Base-by-base conservation (phyloP, 2,888 invertebrate genomes). In the Drosophila colorata region DNA sequence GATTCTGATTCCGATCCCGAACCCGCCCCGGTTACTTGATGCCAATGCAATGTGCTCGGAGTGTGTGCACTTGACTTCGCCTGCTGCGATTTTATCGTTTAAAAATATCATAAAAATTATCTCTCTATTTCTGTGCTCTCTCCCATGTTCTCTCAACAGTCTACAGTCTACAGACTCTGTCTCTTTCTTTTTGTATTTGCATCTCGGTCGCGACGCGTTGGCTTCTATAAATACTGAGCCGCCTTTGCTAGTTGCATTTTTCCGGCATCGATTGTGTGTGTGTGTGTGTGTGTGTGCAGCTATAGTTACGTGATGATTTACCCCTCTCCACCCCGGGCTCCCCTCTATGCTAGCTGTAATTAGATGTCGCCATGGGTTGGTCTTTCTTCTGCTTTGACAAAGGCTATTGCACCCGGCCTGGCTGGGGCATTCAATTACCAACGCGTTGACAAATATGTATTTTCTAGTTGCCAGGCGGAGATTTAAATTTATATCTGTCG, bases 1-100 rank as follows among this genome's bases (percentile, higher is more conserved):
- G n/a, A n/a, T n/a, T n/a, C n/a, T n/a, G n/a, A n/a, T n/a, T n/a
- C n/a, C 16, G 16, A 7, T 13, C 23, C 16, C 44, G 18, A 43
- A n/a, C n/a, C 25, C 41, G 58, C 41, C 41, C 60, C 43, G 80
- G 82, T 82, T 85, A 85, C 83, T 85, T 85, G 83, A 82, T 82
- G 83, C 85, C 83, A 67, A 68, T 82, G 81, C 83, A 68, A 64
- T 72, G 43, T 65, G 56, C 16, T 66, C 14, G 48, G 59, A 53
- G 60, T 69, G 61, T 72, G 53, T 82, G 87, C 85, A 87, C 85
- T 86, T 86, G 85, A 86, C 85, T 86, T 86, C 86, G 82, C 78
- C 80, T 74, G 78, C 78, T 74, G 76, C 68, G 76, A 74, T 82
- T 81, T 69, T 80, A 80, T 78, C 76, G 82, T 84, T 84, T 83